Evolutionary conservation across 2,113 vertebrate genomes (phyloP).

Genomic region (Rhegmatorhina hoffmannsi): DNA sequence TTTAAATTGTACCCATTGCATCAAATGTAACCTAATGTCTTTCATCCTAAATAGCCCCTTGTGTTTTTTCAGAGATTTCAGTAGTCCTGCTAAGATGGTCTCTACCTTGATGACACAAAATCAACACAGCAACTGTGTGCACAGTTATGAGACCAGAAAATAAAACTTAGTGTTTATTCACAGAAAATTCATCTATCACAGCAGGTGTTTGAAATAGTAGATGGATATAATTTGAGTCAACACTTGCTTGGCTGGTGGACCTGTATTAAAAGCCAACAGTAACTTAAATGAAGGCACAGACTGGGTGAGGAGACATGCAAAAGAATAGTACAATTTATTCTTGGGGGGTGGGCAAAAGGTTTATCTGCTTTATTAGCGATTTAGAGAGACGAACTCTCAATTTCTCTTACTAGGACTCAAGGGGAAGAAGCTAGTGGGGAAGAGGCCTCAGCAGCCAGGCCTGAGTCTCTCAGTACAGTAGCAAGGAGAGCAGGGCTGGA

Average conservation of each 20-base stretch:
- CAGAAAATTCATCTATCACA: background rate
- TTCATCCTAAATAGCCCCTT: background rate
- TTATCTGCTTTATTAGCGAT: background rate
- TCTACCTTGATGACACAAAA: background rate
- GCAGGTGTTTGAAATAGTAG: background rate
- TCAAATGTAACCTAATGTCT: background rate
- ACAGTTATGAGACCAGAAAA: background rate
- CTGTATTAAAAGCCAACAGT: background rate
- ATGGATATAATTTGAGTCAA: background rate
- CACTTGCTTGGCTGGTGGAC: background rate
- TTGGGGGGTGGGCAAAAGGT: background rate
- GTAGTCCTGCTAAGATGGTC: background rate
- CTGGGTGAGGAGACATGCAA: background rate
- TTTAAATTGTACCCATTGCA: background rate
- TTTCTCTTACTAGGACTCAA: background rate
- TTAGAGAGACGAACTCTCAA: background rate
- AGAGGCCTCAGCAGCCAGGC: background rate
- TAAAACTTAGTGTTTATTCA: background rate
- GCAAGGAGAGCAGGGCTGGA: background rate
- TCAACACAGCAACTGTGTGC: background rate
- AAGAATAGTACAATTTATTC: background rate
- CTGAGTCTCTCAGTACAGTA: background rate
- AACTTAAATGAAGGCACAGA: background rate
- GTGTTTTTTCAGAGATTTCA: background rate
- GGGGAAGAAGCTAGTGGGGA: background rate